Evolutionary conservation across 2,113 vertebrate species (phyloP), one percentile per base, ranked within the genome.

Genomic region (Haemorhous mexicanus): DNA sequence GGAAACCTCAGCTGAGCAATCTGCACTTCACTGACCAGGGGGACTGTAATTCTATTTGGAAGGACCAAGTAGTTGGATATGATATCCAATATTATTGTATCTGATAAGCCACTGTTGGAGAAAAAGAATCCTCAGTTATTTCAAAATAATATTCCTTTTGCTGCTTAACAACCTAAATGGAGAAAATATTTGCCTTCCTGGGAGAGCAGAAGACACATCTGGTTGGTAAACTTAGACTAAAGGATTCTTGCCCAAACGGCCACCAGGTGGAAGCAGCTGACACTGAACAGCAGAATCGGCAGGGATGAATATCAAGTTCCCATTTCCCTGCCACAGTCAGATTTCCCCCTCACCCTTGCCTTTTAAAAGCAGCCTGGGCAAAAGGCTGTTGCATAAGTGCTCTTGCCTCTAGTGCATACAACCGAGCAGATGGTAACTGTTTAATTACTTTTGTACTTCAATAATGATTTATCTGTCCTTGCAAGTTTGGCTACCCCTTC

Each of bases 41-140:
- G 99, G 56, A 99, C 98, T 41, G 97, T 98, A 96, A 99, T 98
- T 77, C 98, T 98, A 49, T 99, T 99, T 59, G 99, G 99, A 80
- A 99, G 98, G 58, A 99, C 99, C 97, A 99, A 81, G 84, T 98
- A 98, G 97, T 98, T 98, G 91, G 98, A 98, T 93, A 99, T 99
- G 93, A 99, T 98, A 95, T 99, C 99, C 98, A 98, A 73, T 96
- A 99, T 99, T 92, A 99, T 97, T 32, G 98, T 98, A 92, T 99
- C 99, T 68, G 98, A 99, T 92, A 99, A 94, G 27, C 98, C 99
- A 91, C 99, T 99, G 97, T 96, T 35, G 53, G 83, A 93, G 39
- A 92, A 87, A 87, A 95, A 91, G 30, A 95, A 82, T n/a, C 27
- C 50, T 59, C 32, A 52, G 80, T 93, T 70, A 94, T n/a, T 86